A percentile compares a stretch with the other conserved stretches of the same genome.
These are phyloP conservation scores for Sminthurides bifidus DNA, from an alignment of 1,140 invertebrate species.

Conservation along the genomic window DNA sequence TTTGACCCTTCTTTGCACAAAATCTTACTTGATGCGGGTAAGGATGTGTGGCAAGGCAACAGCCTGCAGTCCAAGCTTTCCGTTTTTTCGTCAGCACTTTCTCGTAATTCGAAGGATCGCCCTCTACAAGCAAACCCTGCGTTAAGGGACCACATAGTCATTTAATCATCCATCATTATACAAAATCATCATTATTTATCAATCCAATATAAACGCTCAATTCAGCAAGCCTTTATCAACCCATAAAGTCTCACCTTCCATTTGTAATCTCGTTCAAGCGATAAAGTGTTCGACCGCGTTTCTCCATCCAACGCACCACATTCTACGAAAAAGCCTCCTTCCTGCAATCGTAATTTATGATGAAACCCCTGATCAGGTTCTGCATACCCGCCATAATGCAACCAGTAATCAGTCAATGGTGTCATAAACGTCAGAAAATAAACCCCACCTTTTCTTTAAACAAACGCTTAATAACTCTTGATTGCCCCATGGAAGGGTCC, in stretches of 20 bases:
- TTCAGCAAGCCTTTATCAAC: not conserved
- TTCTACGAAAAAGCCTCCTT: constrained; percentile 34
- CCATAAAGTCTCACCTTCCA: constrained; percentile 23
- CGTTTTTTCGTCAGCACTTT: constrained; percentile 30
- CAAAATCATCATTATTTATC: not conserved
- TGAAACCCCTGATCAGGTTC: too few species aligned
- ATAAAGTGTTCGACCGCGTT: constrained; percentile 27
- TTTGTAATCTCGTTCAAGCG: constrained; percentile 22
- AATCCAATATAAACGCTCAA: not conserved
- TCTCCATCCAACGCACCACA: constrained; percentile 34
- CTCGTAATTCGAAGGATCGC: constrained; percentile 35
- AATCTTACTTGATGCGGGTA: constrained; percentile 32
- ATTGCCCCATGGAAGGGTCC: constrained; percentile 30
- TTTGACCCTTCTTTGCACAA: not conserved
- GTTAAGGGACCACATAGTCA: not conserved
- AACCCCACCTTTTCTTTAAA: constrained; percentile 24
- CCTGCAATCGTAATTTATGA: constrained; percentile 13
- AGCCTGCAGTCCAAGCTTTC: constrained; percentile 32
- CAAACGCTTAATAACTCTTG: constrained; percentile 21
- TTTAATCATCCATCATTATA: not conserved
- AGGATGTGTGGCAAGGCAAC: constrained; percentile 33
- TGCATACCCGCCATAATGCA: not conserved
- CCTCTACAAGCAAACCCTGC: constrained; percentile 37
- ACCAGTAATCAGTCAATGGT: not conserved
- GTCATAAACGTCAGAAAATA: not conserved